Percentiles rank a stretch among this genome's conserved stretches.
Evolutionary conservation across 2,797 vertebrate genomes (phyloP).

Genomic region (Lophius americanus): DNA sequence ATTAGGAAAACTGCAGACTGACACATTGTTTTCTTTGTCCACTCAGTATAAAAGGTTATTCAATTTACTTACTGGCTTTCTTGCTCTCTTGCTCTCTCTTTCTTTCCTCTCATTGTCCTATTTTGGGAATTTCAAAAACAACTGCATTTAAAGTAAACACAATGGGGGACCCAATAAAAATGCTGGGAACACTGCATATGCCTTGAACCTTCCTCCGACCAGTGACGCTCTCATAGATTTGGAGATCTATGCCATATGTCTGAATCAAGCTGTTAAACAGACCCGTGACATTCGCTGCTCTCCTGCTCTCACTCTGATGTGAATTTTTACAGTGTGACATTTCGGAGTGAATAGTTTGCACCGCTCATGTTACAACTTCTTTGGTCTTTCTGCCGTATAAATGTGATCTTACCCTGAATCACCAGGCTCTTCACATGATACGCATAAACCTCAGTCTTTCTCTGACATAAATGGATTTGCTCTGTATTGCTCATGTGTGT

Average conservation of each 20-base stretch:
- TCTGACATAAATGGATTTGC: constrained; percentile 11
- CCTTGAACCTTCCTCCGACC: constrained; percentile 32
- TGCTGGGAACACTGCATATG: constrained; percentile 23
- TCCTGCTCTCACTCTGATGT: constrained; percentile 27
- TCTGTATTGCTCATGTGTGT: constrained; percentile 7
- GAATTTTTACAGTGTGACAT: constrained; percentile 38
- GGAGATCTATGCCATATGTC: constrained; percentile 65
- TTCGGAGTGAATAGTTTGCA: constrained; percentile 47
- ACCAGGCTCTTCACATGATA: background rate
- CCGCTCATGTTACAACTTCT: constrained; percentile 9
- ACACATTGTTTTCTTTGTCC: background rate
- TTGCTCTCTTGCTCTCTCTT: constrained; percentile 7
- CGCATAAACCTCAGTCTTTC: constrained; percentile 17
- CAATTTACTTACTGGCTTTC: too few species aligned
- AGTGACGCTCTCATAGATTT: constrained; percentile 47
- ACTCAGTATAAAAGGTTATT: background rate
- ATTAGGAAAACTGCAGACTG: too few species aligned
- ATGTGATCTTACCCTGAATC: constrained; percentile 24
- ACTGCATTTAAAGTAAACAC: constrained; percentile 55
- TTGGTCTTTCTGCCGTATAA: constrained; percentile 20
- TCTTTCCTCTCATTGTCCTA: constrained; percentile 60
- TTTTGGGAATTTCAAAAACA: constrained; percentile 50
- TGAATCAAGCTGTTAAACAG: constrained; percentile 54
- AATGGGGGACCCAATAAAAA: constrained; percentile 51
- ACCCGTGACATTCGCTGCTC: constrained; percentile 63